Evolutionary conservation across 2,113 vertebrate species (phyloP), one percentile per base, ranked within the genome.

Genomic region (Gambusia holbrooki): DNA sequence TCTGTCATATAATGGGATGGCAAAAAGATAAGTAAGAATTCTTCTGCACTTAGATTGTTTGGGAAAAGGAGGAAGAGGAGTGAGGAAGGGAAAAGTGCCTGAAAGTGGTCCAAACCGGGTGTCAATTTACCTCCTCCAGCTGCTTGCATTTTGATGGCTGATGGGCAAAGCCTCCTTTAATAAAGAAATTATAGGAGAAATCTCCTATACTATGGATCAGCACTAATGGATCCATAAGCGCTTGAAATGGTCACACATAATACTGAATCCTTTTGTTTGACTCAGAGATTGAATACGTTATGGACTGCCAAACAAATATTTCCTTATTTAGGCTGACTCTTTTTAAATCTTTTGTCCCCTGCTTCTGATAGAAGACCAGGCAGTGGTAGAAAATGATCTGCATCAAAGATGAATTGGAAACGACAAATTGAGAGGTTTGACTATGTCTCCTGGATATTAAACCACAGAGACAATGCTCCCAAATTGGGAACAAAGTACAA

Each of bases 361-460:
- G 76, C 68, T 66, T 82, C 75, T 54, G 54, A 79, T 68, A 83
- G 85, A 86, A 77, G 19, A 79, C 85, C 73, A 86, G 87, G 64
- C 77, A 84, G 81, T 88, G 80, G 77, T 76, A 90, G 92, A 93
- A 92, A 92, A 89, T 93, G 88, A 92, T 94, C 86, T 88, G 91
- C 87, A 89, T 87, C 84, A 87, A 88, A 87, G 90, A 93, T 93
- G 92, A 93, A 93, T 92, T 88, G 89, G 89, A 89, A 92, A 84
- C 90, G 91, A 92, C 90, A 89, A 82, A 92, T 90, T 93, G 92
- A 92, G 87, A 90, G 91, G 86, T 89, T 84, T 76, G 73, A 83
- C 87, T 92, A 91, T 93, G 91, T 93, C 93, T 88, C 89, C 88
- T 87, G 90, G 85, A 92, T 93, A 93, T 94, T 93, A 93, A 93